A percentile compares a stretch with the other conserved stretches of the same genome.
Evolutionary conservation across 2,888 invertebrate genomes (phyloP).

Genomic region (Clostera curtula): DNA sequence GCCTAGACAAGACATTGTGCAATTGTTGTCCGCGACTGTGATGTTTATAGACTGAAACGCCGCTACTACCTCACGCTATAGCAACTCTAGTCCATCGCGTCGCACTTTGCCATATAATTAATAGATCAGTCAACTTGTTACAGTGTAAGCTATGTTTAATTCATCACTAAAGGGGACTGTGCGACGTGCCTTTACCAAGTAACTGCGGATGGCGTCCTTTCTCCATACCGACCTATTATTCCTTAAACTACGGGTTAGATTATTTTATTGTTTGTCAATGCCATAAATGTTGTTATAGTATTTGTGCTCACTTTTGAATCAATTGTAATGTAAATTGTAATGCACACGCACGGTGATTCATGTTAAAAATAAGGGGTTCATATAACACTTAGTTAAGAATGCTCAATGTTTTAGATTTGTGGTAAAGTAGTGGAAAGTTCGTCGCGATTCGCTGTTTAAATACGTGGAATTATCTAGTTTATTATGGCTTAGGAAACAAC

Average conservation of each 20-base stretch:
- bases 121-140: conserved; percentile 4
- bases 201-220: conserved; percentile 53
- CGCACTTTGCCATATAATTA: conserved; percentile 38
- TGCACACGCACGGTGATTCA: conserved; percentile 64
- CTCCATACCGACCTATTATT: conserved; percentile 36
- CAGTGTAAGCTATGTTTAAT: conserved; percentile 11
- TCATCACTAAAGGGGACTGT: conserved; percentile 18
- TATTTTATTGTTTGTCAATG: conserved; percentile 55
- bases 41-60: conserved; percentile 80
- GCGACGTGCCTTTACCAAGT: conserved; percentile 45
- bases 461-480: conserved; percentile 37
- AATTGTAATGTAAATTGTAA: conserved; percentile 40
- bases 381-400: conserved; percentile 53
- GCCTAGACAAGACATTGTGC: conserved; percentile 67
- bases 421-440: conserved; percentile 27
- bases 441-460: conserved; percentile 45
- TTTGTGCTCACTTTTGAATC: conserved; percentile 50
- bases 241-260: conserved; percentile 55
- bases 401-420: conserved; percentile 59
- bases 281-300: conserved; percentile 60
- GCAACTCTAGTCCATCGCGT: conserved; percentile 67
- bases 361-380: conserved; percentile 44
- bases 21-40: conserved; percentile 78
- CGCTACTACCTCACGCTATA: conserved; percentile 73
- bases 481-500: too few relatives aligned